Base-by-base conservation (phyloP, 2,797 vertebrate species). In the Sebastes kiyomatsui region DNA sequence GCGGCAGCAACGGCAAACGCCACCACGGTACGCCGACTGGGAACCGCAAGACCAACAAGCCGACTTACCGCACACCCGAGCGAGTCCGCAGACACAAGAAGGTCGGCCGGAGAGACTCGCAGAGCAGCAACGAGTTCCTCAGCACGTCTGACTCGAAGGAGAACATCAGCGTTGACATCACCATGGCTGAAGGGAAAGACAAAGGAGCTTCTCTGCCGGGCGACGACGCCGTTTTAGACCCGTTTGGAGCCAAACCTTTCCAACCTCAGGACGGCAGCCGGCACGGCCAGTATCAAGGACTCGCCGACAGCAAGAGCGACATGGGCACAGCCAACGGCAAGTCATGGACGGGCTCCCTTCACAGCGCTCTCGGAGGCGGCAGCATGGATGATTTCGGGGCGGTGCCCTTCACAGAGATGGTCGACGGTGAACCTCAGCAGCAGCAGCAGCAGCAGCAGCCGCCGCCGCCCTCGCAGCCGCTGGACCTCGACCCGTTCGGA, bases 61-160 rank as follows among this genome's bases (percentile, higher is more conserved):
- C 98, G 0, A 95, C 82, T 33, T 99, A 96, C 90, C 97, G 98
- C 80, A 99, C 98, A 0, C 98, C 98, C 0, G 98, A 99, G 90
- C 92, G 97, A 4, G 95, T 95, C 11, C 97, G 97, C 18, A 87
- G 98, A 61, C 97, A 98, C 94, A 97, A 96, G 79, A 97, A 96
- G 72, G 96, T 95, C 0, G 97, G 97, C 3, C 96, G 97, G 59
- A 95, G 98, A 74, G 98, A 99, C 94, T 99, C 98, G 0, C 98
- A 99, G 85, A 99, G 98, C 90, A 99, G 98, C 96, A 99, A 97
- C 1, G 98, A 99, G 91, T 97, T 99, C 88, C 94, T 98, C 9
- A 97, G 96, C 46, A 96, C 97, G 82, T 99, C 97, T 0, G 97
- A 98, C 94, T 99, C 98, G 1, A 99, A 99, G 80, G 98, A 99